These are phyloP conservation scores for Spea bombifrons DNA, from an alignment of 2,113 vertebrate genomes.

Conservation along the genomic window DNA sequence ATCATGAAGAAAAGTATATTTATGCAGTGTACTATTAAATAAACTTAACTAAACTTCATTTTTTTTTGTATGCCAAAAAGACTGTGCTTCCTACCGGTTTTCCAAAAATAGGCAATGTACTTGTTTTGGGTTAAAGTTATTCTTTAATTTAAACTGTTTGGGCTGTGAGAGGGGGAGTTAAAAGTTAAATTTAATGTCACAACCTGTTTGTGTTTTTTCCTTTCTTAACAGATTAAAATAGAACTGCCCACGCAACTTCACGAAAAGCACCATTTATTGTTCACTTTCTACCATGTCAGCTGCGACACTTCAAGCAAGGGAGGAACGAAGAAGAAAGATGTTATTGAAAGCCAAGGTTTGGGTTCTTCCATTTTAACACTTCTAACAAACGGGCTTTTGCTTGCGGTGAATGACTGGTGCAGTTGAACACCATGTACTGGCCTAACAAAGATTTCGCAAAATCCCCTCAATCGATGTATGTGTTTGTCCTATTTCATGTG, in stretches of 20 bases:
- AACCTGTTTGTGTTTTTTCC: slow-evolving; percentile 33
- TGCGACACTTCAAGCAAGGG: slow-evolving; percentile 95
- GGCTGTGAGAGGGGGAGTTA: background rate
- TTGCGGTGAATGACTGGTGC: too few species aligned
- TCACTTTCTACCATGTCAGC: slow-evolving; percentile 94
- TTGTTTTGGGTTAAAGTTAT: too few species aligned
- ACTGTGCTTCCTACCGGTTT: too few species aligned
- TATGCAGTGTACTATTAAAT: too few species aligned
- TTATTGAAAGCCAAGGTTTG: slow-evolving; percentile 87
- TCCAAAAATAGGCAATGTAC: too few species aligned
- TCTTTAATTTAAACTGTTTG: background rate
- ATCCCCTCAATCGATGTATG: too few species aligned
- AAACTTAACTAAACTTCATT: too few species aligned
- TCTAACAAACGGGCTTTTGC: too few species aligned
- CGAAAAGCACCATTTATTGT: slow-evolving; percentile 91
- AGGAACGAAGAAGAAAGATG: slow-evolving; percentile 92
- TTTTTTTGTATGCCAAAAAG: too few species aligned
- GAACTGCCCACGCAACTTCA: slow-evolving; percentile 92
- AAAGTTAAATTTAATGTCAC: background rate
- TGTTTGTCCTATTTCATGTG: background rate
- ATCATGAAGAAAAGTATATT: too few species aligned
- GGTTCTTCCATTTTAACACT: background rate
- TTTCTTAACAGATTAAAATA: slow-evolving; percentile 82
- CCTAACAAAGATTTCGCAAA: too few species aligned
- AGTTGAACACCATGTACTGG: too few species aligned